Evolutionary conservation across 2,888 invertebrate species (phyloP), one percentile per base, ranked within the genome.

Genomic region (Pyrrhia umbra): DNA sequence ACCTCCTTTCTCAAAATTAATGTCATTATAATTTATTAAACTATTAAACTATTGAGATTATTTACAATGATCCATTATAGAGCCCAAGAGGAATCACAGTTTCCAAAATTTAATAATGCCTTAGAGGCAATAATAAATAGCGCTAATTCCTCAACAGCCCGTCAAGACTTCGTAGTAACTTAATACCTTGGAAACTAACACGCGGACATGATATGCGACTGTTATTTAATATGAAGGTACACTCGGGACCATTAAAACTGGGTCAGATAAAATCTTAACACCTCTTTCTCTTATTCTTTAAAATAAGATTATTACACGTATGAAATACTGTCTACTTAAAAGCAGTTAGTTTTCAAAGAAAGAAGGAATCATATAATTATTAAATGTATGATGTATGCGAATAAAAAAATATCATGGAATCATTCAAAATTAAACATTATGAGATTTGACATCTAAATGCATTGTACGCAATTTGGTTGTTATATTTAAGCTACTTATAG

Each of bases 71-170:
- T 75, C 67, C 45, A 51, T 56, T 46, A 52, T 49, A 30, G 56
- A 54, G 4, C 61, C 47, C 61, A 23, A 69, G 70, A 61, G 61
- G 55, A 61, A 71, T 68, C 56, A 57, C 52, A 61, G 70, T 71
- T 71, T 61, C 69, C 54, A 57, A 57, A 70, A 75, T 68, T 40
- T 71, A 61, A 75, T 75, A 69, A 69, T 56, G 25, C 76, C 52
- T 52, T 6, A 9, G 51, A 15, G 45, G 46, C 70, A 42, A 61
- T 57, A 61, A 71, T 64, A 52, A 71, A 76, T 76, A 55, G 39
- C 20, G 37, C 65, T 70, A 70, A 73, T 65, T 40, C 60, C 57
- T 76, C 65, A 76, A 64, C 77, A 50, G 42, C 60, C 65, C 47
- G 65, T 71, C 72, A 71, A 40, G 45, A 76, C 23, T 65, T 58